phyloP scores from a whole-genome alignment of 2,888 invertebrate species.

The Schrankia costaestrigalis region DNA sequence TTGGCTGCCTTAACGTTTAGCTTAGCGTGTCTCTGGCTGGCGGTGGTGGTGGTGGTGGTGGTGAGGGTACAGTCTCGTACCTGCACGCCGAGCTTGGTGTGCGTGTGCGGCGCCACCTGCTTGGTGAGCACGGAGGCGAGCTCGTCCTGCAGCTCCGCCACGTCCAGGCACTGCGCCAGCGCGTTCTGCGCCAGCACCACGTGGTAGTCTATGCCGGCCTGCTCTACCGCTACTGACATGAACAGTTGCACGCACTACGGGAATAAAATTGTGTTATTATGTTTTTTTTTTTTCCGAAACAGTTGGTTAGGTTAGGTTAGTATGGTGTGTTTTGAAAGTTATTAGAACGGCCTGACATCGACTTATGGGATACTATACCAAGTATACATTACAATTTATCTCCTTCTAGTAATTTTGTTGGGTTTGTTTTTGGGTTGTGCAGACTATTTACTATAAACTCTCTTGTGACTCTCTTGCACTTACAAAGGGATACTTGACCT shows the following conservation, averaged over 20 bases:
- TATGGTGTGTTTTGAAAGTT: no score
- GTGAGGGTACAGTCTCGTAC: constrained; percentile 49
- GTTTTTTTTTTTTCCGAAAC: no score
- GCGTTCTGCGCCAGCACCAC: constrained; percentile 98
- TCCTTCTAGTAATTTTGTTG: no score
- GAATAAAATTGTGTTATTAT: not conserved
- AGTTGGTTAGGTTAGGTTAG: no score
- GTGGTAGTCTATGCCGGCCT: constrained; percentile 98
- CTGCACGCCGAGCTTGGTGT: constrained; percentile 91
- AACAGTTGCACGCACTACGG: constrained; percentile 95
- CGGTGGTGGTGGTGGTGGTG: no score
- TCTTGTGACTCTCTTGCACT: no score
- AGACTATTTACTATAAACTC: no score
- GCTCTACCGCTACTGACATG: constrained; percentile 97
- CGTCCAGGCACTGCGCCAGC: constrained; percentile 94
- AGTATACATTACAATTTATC: no score
- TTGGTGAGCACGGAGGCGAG: constrained; percentile 94
- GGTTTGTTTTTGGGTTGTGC: no score
- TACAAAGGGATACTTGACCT: no score
- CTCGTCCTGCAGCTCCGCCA: constrained; percentile 92
- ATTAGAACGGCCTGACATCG: no score
- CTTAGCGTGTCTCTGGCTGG: constrained; percentile 35
- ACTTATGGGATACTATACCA: no score
- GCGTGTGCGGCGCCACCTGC: constrained; percentile 94
- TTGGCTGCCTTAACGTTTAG: constrained; percentile 57